Conservation (phyloP, 2,797 vertebrate species). For the Tapera naevia region DNA sequence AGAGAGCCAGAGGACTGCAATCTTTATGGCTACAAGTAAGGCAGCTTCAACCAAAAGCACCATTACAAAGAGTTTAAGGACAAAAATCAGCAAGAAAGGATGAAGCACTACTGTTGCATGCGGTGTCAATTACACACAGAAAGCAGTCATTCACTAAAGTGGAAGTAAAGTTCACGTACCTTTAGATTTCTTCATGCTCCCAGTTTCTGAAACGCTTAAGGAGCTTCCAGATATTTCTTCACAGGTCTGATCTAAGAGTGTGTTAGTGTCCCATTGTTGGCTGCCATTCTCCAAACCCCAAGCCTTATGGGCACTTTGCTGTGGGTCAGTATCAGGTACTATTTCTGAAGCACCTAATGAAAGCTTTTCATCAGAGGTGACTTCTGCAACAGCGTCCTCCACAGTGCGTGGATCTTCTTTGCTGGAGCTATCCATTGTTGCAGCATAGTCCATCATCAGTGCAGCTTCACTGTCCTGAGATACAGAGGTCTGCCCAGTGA, state of each 20-base stretch:
- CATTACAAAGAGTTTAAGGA: neutral
- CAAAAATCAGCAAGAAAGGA: neutral
- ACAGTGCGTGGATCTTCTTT: slow-evolving; percentile 64
- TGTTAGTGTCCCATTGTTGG: slow-evolving; percentile 69
- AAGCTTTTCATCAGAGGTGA: slow-evolving; percentile 16
- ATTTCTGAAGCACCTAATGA: neutral
- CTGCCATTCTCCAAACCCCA: slow-evolving; percentile 69
- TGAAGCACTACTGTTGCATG: neutral
- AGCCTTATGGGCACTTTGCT: slow-evolving; percentile 37
- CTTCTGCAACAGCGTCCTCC: slow-evolving; percentile 6
- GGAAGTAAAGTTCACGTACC: slow-evolving; percentile 72
- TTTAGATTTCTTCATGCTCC: slow-evolving; percentile 87
- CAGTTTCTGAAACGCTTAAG: slow-evolving; percentile 85
- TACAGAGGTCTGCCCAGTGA: slow-evolving; percentile 77
- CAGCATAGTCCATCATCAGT: slow-evolving; percentile 90
- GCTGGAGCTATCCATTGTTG: slow-evolving; percentile 87
- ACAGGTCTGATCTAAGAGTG: slow-evolving; percentile 77
- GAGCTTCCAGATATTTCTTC: slow-evolving; percentile 86
- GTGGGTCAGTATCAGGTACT: neutral
- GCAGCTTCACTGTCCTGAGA: slow-evolving; percentile 89
- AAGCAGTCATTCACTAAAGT: neutral
- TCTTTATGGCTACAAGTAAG: neutral
- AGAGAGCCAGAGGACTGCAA: neutral
- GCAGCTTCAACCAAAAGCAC: neutral
- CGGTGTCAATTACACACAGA: accelerated